Base-by-base conservation (phyloP, 2,797 vertebrate species). In the Eospalax fontanierii region DNA sequence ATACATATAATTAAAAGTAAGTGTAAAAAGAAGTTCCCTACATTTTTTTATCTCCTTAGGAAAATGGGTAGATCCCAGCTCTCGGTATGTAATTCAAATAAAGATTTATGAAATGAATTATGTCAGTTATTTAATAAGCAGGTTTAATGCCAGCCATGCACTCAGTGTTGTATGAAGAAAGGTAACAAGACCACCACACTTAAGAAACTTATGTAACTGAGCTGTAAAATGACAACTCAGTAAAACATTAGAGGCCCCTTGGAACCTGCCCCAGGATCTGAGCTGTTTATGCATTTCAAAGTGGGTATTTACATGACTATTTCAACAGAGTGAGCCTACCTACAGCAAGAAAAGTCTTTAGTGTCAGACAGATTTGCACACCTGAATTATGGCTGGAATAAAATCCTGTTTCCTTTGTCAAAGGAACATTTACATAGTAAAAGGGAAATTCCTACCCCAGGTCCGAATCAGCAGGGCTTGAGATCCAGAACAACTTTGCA, bases 101-200 rank as follows among this genome's bases (percentile, higher is more conserved):
- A 76, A 89, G 22, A 75, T 84, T 97, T 92, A 18, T 89, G 75
- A 14, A 63, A 70, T 87, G 78, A 89, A 84, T 70, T 89, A 28
- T 87, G 76, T 96, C 12, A 82, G 21, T 80, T 93, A 81, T 66
- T 93, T 85, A 89, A 66, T 63, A 87, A 90, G 73, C 68, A 71
- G 93, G 40, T 70, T 93, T 59, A 81, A 66, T 59, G 63, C 61
- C 68, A 43, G 18, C 65, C 71, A 4, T 66, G 61, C 82, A 30
- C 28, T 61, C 22, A 38, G 35, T 81, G 63, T 43, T 92, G 6
- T 87, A 59, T 68, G 46, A 57, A 81, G 80, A 46, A 79, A 81
- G 66, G 46, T 73, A 18, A 30, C 12, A 92, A 94, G 74, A 76
- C 33, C 6, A 70, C 63, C 66, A 40, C 70, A 35, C 46, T 89